Evolutionary conservation across 92 coral and sea anemone genomes (phyloP).

Genomic region (Heteractis magnifica): DNA sequence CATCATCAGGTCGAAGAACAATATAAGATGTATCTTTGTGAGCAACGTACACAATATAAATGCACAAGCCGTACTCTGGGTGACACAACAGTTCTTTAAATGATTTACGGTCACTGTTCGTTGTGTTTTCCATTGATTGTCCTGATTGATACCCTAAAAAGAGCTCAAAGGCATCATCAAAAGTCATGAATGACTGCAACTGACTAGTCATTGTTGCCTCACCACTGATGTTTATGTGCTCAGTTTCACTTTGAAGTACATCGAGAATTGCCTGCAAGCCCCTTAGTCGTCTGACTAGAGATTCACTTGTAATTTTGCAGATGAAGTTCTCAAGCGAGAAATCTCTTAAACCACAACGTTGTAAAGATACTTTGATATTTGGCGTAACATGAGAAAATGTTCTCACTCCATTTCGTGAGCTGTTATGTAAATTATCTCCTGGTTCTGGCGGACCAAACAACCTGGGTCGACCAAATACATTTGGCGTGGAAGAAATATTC

Average conservation of each 20-base stretch:
- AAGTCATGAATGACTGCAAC: slow-evolving; percentile 23
- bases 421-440: slow-evolving; percentile 28
- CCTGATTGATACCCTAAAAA: slow-evolving; percentile 40
- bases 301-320: slow-evolving; percentile 22
- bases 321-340: slow-evolving; percentile 26
- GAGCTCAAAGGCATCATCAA: slow-evolving; percentile 50
- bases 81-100: slow-evolving; percentile 45
- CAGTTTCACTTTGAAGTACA: slow-evolving; percentile 30
- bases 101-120: slow-evolving; percentile 36
- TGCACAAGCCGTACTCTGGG: slow-evolving; percentile 40
- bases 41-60: slow-evolving; percentile 35
- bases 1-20: slow-evolving; percentile 51
- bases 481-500: slow-evolving; percentile 20
- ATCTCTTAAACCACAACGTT: slow-evolving; percentile 28
- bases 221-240: too few relatives aligned
- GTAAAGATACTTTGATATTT: slow-evolving; percentile 34
- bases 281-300: slow-evolving; percentile 20
- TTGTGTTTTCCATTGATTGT: slow-evolving; percentile 32
- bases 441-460: slow-evolving; percentile 23
- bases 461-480: slow-evolving; percentile 26
- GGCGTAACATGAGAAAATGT: slow-evolving; percentile 15
- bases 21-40: slow-evolving; percentile 17
- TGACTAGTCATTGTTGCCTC: too few relatives aligned
- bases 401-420: slow-evolving; percentile 22
- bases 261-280: slow-evolving; percentile 39